phyloP scores from a whole-genome alignment of 2,797 vertebrate species.

The Lepus oiostolus region DNA sequence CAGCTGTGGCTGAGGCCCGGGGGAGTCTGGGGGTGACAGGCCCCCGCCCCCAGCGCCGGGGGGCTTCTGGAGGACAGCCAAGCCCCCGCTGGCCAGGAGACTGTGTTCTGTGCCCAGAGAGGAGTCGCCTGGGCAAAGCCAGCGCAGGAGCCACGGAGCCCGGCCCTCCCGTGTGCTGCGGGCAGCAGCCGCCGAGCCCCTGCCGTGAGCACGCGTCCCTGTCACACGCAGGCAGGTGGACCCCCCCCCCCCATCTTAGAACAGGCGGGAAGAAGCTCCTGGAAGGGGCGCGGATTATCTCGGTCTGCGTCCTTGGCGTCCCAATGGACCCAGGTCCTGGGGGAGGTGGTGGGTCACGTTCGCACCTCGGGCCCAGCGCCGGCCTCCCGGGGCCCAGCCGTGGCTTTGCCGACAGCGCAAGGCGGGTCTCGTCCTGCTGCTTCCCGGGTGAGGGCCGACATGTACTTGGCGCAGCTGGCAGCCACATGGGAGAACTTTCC shows the following conservation, averaged over 20 bases:
- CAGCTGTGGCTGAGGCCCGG: accelerated
- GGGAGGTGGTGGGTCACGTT: accelerated
- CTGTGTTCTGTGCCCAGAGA: accelerated
- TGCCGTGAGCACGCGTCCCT: too few relatives aligned
- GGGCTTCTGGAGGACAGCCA: not conserved
- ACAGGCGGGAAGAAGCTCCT: not conserved
- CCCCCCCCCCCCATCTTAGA: too few relatives aligned
- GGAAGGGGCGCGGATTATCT: accelerated
- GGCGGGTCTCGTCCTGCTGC: too few relatives aligned
- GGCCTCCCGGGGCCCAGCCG: too few relatives aligned
- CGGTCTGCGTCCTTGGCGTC: too few relatives aligned
- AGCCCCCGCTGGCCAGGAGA: not conserved
- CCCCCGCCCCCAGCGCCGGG: accelerated
- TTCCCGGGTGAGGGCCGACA: too few relatives aligned
- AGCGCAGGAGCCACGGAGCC: too few relatives aligned
- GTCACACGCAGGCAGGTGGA: too few relatives aligned
- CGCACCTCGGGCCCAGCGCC: not conserved
- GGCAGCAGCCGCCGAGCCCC: too few relatives aligned
- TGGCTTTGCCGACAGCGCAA: too few relatives aligned
- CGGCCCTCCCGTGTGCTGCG: accelerated
- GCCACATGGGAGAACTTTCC: not conserved
- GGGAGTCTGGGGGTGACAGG: too few relatives aligned
- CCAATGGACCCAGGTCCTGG: accelerated
- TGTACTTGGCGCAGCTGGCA: not conserved
- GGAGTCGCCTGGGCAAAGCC: accelerated